Conservation (phyloP, 2,797 vertebrate genomes). For the Varecia variegata region DNA sequence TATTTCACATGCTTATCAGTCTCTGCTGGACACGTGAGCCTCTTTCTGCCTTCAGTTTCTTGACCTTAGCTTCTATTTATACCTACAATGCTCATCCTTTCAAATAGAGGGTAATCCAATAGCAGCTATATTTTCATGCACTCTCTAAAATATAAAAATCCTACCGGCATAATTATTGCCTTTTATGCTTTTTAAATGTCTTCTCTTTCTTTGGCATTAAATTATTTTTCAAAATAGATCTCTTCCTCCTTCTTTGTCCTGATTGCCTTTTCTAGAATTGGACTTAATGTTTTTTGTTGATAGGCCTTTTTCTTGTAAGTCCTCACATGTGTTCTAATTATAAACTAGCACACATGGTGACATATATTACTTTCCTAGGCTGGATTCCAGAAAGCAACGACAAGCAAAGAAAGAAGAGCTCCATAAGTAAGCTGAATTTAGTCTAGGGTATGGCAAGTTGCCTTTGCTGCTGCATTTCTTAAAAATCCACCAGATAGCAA, state of each 20-base stretch:
- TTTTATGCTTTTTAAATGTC: slow-evolving; percentile 37
- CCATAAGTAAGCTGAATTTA: background rate
- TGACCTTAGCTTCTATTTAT: slow-evolving; percentile 72
- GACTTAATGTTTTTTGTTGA: slow-evolving; percentile 58
- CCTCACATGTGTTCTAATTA: slow-evolving; percentile 83
- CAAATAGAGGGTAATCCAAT: slow-evolving; percentile 9
- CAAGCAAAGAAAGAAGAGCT: slow-evolving; percentile 63
- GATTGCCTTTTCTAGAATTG: slow-evolving; percentile 66
- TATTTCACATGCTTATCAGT: background rate
- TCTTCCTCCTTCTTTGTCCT: background rate
- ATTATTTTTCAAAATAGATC: slow-evolving; percentile 47
- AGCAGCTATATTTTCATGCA: background rate
- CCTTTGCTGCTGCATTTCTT: slow-evolving; percentile 25
- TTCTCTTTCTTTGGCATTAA: background rate
- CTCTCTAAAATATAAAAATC: slow-evolving; percentile 14
- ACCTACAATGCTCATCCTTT: slow-evolving; percentile 47
- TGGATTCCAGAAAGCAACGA: slow-evolving; percentile 77
- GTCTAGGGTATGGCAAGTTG: background rate
- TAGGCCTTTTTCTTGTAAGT: slow-evolving; percentile 60
- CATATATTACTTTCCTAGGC: slow-evolving; percentile 80
- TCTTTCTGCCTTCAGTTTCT: slow-evolving; percentile 47
- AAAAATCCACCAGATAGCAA: slow-evolving; percentile 64
- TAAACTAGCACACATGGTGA: slow-evolving; percentile 77
- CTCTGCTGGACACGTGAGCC: background rate
- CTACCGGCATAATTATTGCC: background rate